Evolutionary conservation across 2,113 vertebrate genomes (phyloP).

Genomic region (Charina bottae): DNA sequence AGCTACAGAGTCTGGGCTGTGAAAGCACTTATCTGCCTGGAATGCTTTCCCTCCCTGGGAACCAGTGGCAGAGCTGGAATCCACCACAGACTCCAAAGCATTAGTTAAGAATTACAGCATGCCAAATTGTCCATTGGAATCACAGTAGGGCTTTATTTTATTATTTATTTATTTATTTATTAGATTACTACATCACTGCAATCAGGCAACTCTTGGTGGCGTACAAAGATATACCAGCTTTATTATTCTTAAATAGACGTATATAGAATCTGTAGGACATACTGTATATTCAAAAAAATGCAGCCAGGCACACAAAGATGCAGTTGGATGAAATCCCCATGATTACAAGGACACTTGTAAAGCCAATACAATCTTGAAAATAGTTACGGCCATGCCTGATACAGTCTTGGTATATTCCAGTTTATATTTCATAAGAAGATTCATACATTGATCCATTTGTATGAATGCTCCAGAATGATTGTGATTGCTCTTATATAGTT

Average conservation of each 20-base stretch:
- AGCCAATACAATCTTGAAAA: background rate
- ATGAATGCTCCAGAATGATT: background rate
- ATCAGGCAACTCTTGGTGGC: too few species aligned
- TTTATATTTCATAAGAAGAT: background rate
- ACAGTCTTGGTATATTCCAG: background rate
- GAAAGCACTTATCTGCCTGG: too few species aligned
- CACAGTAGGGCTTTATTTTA: background rate
- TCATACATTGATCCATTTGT: background rate
- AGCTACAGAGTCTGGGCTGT: too few species aligned
- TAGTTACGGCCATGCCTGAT: too few species aligned
- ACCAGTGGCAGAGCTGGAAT: too few species aligned
- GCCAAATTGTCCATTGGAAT: background rate
- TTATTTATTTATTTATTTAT: background rate
- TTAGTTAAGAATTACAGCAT: background rate
- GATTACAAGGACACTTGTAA: background rate
- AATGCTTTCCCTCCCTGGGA: too few species aligned
- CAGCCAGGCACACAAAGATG: background rate
- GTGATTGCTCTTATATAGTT: background rate
- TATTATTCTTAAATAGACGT: background rate
- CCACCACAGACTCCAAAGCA: too few species aligned
- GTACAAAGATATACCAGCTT: too few species aligned
- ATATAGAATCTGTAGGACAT: background rate
- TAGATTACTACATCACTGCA: background rate
- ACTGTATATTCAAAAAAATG: background rate
- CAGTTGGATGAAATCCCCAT: background rate